phyloP scores from a whole-genome alignment of 2,113 vertebrate genomes.

The Syngnathoides biaculeatus region DNA sequence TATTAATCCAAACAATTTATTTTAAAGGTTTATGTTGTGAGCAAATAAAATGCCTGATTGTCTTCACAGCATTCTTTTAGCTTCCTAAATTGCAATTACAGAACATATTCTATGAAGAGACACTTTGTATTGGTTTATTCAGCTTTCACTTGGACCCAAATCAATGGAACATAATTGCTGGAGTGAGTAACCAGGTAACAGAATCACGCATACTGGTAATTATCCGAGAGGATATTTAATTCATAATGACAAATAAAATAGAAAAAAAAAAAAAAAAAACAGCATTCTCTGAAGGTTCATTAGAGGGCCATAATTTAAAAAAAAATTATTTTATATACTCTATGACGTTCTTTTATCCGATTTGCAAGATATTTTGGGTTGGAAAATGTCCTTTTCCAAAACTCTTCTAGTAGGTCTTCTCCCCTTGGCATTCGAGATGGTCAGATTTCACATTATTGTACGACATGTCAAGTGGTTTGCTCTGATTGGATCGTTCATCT shows the following conservation, averaged over 20 bases:
- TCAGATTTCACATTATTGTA: no score
- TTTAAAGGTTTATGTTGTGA: neutral
- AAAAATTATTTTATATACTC: no score
- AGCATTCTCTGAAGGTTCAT: neutral
- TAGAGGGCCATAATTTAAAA: no score
- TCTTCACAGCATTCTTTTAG: neutral
- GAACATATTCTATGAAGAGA: neutral
- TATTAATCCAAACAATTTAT: constrained; percentile 2
- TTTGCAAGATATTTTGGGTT: no score
- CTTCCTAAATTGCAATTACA: constrained; percentile 2
- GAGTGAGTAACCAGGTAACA: neutral
- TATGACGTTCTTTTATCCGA: no score
- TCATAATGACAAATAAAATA: neutral
- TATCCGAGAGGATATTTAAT: neutral
- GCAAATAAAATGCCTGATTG: neutral
- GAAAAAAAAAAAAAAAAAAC: neutral
- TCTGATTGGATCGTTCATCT: no score
- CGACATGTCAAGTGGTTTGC: no score
- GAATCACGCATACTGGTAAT: neutral
- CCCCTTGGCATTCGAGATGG: no score
- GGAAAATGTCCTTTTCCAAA: no score
- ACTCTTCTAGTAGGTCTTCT: no score
- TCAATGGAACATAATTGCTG: neutral
- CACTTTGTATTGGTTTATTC: neutral
- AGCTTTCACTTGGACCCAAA: neutral